Percentiles rank a stretch among this genome's conserved stretches.
Evolutionary conservation across 2,797 vertebrate species (phyloP).

Genomic region (Microhierax caerulescens): DNA sequence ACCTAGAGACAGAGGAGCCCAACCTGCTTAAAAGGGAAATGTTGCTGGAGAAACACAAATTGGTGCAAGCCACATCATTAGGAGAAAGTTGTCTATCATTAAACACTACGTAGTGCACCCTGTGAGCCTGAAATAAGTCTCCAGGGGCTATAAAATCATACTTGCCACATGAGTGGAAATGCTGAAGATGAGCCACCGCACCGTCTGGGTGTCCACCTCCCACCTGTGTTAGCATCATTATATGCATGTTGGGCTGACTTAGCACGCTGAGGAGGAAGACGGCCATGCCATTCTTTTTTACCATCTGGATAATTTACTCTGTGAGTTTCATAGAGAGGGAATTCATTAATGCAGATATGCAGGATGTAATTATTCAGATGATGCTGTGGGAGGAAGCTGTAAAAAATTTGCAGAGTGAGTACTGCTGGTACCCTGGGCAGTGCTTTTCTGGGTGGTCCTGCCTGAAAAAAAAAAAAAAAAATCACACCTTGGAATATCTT

Average conservation of each 20-base stretch:
- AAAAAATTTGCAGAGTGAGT: neutral
- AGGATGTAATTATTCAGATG: conserved; percentile 53
- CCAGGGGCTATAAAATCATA: conserved; percentile 1
- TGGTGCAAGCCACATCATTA: conserved; percentile 54
- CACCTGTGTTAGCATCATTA: conserved; percentile 49
- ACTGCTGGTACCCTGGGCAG: neutral
- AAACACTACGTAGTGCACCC: neutral
- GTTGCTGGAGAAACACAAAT: conserved; percentile 40
- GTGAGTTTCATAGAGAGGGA: conserved; percentile 33
- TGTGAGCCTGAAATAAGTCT: conserved; percentile 30
- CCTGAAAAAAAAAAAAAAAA: neutral
- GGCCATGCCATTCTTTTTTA: conserved; percentile 27
- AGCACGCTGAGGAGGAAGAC: conserved; percentile 41
- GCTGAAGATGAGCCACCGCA: neutral
- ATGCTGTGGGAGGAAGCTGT: conserved; percentile 21
- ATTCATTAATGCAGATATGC: conserved; percentile 50
- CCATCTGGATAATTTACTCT: conserved; percentile 50
- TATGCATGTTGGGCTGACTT: conserved; percentile 7
- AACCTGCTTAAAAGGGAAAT: conserved; percentile 13
- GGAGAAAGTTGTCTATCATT: conserved; percentile 54
- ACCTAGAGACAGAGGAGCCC: conserved; percentile 15
- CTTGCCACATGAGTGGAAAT: neutral
- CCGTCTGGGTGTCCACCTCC: conserved; percentile 47
- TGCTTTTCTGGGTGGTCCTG: conserved; percentile 3
- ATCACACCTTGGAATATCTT: neutral